Conservation (phyloP, 2,888 invertebrate species). For the Spodoptera littoralis region DNA sequence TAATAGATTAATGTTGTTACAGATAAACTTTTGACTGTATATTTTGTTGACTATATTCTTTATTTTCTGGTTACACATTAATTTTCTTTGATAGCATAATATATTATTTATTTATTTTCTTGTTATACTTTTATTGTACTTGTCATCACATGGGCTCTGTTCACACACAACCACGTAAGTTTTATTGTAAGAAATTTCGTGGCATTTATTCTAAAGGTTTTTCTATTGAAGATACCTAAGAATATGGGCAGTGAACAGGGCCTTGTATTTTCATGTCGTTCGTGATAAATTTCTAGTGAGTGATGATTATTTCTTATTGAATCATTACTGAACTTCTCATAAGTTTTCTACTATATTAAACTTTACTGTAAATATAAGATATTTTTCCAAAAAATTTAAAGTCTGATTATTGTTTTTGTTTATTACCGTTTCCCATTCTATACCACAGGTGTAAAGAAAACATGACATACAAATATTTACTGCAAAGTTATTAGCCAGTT, state of each 20-base stretch:
- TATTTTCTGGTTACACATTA: constrained; percentile 37
- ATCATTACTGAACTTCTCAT: constrained; percentile 50
- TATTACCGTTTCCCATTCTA: background rate
- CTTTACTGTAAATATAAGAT: constrained; percentile 68
- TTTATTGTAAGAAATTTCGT: constrained; percentile 4
- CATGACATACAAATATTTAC: no score
- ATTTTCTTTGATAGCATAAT: constrained; percentile 49
- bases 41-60: constrained; percentile 39
- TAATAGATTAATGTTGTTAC: constrained; percentile 51
- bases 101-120: constrained; percentile 25
- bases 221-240: constrained; percentile 12
- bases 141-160: constrained; percentile 47
- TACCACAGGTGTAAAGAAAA: background rate
- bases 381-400: constrained; percentile 67
- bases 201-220: background rate
- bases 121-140: constrained; percentile 27
- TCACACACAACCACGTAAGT: constrained; percentile 9
- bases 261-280: constrained; percentile 7
- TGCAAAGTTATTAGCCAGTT: no score
- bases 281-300: constrained; percentile 36
- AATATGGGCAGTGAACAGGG: constrained; percentile 20
- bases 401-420: constrained; percentile 53
- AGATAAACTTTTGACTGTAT: constrained; percentile 27
- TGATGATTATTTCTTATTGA: constrained; percentile 43
- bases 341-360: constrained; percentile 61